Percentiles rank a stretch among this genome's conserved stretches.
Conservation (phyloP, 2,797 vertebrate species). For the Spizella passerina region DNA sequence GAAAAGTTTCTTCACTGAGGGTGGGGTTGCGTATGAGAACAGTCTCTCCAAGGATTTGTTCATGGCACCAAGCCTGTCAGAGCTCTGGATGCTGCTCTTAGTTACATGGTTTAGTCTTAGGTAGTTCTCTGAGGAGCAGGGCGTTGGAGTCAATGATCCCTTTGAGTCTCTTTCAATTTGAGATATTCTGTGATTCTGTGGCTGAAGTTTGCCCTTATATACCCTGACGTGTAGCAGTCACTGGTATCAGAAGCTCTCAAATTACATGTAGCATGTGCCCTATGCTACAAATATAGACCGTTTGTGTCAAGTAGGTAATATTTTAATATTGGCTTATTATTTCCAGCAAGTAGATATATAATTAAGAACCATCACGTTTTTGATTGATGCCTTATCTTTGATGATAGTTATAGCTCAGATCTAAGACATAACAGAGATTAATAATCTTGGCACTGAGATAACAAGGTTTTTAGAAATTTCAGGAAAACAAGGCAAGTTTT, state of each 20-base stretch:
- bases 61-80: not conserved
- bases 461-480: not conserved
- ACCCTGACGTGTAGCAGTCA: not conserved
- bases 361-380: not conserved
- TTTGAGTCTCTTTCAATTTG: fast-evolving
- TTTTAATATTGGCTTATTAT: not conserved
- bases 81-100: not conserved
- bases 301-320: not conserved
- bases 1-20: not conserved
- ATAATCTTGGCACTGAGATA: not conserved
- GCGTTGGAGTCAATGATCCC: fast-evolving
- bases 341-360: not conserved
- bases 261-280: not conserved
- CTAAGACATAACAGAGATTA: not conserved
- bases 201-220: not conserved
- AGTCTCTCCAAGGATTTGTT: not conserved
- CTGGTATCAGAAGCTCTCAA: not conserved
- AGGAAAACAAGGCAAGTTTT: not conserved
- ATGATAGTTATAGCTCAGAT: not conserved
- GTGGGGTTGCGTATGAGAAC: fast-evolving
- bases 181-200: not conserved
- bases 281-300: not conserved
- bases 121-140: not conserved
- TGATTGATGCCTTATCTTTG: not conserved
- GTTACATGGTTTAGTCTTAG: not conserved